A percentile compares a stretch with the other conserved stretches of the same genome.
Evolutionary conservation across 2,113 vertebrate species (phyloP).

Genomic region (Stegastes partitus): DNA sequence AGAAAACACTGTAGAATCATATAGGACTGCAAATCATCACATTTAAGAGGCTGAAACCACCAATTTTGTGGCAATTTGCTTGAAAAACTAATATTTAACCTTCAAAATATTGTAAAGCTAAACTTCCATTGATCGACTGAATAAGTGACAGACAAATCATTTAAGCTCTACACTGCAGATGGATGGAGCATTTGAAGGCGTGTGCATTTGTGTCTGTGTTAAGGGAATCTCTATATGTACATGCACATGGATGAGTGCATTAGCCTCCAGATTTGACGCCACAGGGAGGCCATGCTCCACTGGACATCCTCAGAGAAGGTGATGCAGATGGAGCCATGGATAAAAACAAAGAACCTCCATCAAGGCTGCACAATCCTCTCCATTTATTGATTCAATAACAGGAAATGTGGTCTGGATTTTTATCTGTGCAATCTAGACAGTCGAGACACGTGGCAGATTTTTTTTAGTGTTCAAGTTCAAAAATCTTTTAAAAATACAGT

Average conservation of each 20-base stretch:
- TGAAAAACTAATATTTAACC: background rate
- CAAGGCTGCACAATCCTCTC: background rate
- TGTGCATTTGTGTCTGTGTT: background rate
- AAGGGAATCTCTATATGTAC: conserved; percentile 23
- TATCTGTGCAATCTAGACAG: background rate
- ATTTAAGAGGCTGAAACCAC: background rate
- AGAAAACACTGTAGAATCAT: too few species aligned
- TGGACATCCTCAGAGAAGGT: conserved; percentile 50
- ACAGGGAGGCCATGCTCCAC: conserved; percentile 64
- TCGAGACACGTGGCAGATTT: background rate
- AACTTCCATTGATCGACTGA: too few species aligned
- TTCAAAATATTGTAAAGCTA: background rate
- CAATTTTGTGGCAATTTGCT: background rate
- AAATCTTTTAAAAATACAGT: too few species aligned
- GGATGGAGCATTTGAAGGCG: background rate
- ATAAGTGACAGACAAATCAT: too few species aligned
- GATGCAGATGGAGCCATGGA: conserved; percentile 45
- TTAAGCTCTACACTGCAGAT: background rate
- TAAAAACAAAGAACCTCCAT: conserved; percentile 3
- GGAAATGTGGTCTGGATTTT: background rate
- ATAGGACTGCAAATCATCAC: background rate
- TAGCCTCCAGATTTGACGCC: conserved; percentile 67
- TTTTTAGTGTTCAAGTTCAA: too few species aligned
- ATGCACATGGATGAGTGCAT: conserved; percentile 48
- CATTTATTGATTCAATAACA: background rate